Conservation (phyloP, 2,888 invertebrate genomes). For the Anarsia innoxiella region DNA sequence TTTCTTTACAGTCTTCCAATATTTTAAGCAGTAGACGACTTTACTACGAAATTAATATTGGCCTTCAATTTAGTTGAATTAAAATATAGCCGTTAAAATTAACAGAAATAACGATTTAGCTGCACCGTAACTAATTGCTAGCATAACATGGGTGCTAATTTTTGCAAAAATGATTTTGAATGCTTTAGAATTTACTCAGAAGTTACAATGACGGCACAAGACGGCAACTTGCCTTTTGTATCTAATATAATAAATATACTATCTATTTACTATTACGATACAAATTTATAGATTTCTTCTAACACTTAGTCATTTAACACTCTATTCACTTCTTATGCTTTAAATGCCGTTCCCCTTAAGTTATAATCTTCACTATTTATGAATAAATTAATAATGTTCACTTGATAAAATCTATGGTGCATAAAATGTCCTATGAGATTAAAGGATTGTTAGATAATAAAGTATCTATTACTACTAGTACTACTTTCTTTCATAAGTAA, state of each 20-base stretch:
- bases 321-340: slow-evolving; percentile 22
- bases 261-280: too few relatives aligned
- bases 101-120: too few relatives aligned
- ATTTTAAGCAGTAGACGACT: slow-evolving; percentile 51
- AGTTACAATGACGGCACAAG: not conserved
- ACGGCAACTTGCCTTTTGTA: slow-evolving; percentile 4
- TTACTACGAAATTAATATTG: slow-evolving; percentile 30
- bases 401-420: slow-evolving; percentile 50
- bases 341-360: slow-evolving; percentile 23
- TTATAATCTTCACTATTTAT: slow-evolving; percentile 26
- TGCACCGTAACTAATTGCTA: slow-evolving; percentile 35
- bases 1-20: slow-evolving; percentile 65
- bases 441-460: slow-evolving; percentile 42
- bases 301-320: slow-evolving; percentile 26
- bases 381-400: slow-evolving; percentile 29
- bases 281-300: too few relatives aligned
- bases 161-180: slow-evolving; percentile 27
- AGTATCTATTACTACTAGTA: slow-evolving; percentile 24
- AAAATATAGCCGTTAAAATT: too few relatives aligned
- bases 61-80: too few relatives aligned
- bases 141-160: slow-evolving; percentile 60
- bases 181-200: slow-evolving; percentile 13
- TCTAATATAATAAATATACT: too few relatives aligned
- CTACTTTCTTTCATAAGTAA: slow-evolving; percentile 31
- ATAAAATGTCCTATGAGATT: slow-evolving; percentile 46